Evolutionary conservation across 2,113 vertebrate genomes (phyloP), one percentile per base, ranked within the genome.

Genomic region (Maylandia zebra): DNA sequence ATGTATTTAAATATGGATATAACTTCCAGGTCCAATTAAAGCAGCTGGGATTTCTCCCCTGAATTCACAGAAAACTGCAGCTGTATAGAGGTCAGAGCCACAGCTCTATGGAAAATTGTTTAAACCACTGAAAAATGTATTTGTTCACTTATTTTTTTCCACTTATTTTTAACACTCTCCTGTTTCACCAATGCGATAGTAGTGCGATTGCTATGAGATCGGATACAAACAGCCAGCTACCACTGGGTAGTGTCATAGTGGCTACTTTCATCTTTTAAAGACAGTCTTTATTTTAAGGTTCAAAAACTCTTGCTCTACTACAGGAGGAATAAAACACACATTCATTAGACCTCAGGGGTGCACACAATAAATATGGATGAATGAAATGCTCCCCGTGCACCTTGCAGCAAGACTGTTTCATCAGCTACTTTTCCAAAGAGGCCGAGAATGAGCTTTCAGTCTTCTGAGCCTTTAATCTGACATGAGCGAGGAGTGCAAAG

Each of bases 381-480:
- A 52, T 78, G 74, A 78, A 78, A 52, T 1, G 43, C 43, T 76
- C 24, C 43, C 43, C 3, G 8, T 74, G 8, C 13, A 10, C 69
- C 24, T 76, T 0, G 41, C 41, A 76, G 71, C 24, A 27, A 30
- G 24, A 17, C 69, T 30, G 27, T 50, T 50, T 78, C 43, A 78
- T 76, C 43, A 50, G 10, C 43, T 50, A 19, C 43, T 76, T 76
- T 50, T 30, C 43, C 71, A 76, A 48, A 48, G 69, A 76, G 41
- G 41, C 43, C 24, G 1, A 1, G 41, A 78, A 78, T 32, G 27
- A 52, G 45, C 74, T 78, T 52, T 52, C 27, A 52, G 3, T 78
- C 43, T 78, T 32, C 45, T 78, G 71, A 50, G 71, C 71, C 17
- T 78, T 78, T 78, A 78, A 78, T 78, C 71, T 50, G 30, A 50